phyloP scores from a whole-genome alignment of 2,888 invertebrate species.

The Trichopria drosophilae region DNA sequence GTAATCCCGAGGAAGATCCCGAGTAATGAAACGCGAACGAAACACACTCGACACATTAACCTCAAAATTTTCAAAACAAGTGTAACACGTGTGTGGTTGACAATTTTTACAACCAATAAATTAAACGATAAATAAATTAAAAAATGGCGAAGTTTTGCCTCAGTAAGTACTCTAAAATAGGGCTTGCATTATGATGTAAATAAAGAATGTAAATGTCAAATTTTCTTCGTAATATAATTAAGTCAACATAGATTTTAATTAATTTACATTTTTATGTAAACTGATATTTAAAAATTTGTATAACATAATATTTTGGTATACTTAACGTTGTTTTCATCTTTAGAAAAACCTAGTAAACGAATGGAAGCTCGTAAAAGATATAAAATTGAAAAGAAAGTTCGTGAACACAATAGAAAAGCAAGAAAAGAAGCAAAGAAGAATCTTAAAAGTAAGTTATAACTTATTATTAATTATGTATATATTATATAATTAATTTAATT shows the following conservation, averaged over 20 bases:
- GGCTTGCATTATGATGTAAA: slow-evolving; percentile 8
- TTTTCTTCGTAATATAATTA: not conserved
- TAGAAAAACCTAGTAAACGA: slow-evolving; percentile 83
- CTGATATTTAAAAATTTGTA: not conserved
- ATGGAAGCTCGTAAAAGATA: slow-evolving; percentile 76
- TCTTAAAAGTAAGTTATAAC: slow-evolving; percentile 63
- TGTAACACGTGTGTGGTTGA: too few relatives aligned
- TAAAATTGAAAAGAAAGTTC: slow-evolving; percentile 87
- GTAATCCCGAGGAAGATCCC: too few relatives aligned
- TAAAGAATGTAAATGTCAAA: not conserved
- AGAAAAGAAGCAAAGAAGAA: slow-evolving; percentile 79
- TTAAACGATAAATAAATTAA: not conserved
- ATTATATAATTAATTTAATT: slow-evolving; percentile 11
- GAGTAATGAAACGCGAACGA: too few relatives aligned
- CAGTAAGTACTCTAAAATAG: slow-evolving; percentile 49
- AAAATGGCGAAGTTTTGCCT: slow-evolving; percentile 59
- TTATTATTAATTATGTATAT: slow-evolving; percentile 9
- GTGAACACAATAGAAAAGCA: slow-evolving; percentile 82
- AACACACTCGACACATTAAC: too few relatives aligned
- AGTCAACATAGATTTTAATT: not conserved
- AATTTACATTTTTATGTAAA: slow-evolving; percentile 2
- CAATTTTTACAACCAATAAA: too few relatives aligned
- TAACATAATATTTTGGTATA: not conserved
- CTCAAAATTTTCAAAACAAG: too few relatives aligned
- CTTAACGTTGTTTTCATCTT: slow-evolving; percentile 38